Evolutionary conservation across 2,113 vertebrate species (phyloP).

Genomic region (human (Homo sapiens)): GRCh38 chr3:108110001-108110500

Average conservation of each 20-base stretch:
- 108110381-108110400: not conserved
- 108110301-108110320: conserved; percentile 45
- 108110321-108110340: conserved; percentile 64
- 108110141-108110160: not conserved
- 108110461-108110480: not conserved
- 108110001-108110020: not conserved
- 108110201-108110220: not conserved
- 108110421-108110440: not conserved
- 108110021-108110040: not conserved
- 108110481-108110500: not conserved
- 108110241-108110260: conserved; percentile 14
- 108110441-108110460: not conserved
- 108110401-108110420: not conserved
- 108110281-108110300: conserved; percentile 18
- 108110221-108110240: not conserved
- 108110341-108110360: conserved; percentile 14
- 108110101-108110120: not conserved
- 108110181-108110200: not conserved
- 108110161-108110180: not conserved
- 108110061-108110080: not conserved
- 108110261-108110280: conserved; percentile 7
- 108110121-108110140: not conserved
- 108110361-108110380: not conserved
- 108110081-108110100: not conserved
- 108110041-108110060: not conserved